Base-by-base conservation (phyloP, 2,888 invertebrate genomes). In the Oithona nana region DNA sequence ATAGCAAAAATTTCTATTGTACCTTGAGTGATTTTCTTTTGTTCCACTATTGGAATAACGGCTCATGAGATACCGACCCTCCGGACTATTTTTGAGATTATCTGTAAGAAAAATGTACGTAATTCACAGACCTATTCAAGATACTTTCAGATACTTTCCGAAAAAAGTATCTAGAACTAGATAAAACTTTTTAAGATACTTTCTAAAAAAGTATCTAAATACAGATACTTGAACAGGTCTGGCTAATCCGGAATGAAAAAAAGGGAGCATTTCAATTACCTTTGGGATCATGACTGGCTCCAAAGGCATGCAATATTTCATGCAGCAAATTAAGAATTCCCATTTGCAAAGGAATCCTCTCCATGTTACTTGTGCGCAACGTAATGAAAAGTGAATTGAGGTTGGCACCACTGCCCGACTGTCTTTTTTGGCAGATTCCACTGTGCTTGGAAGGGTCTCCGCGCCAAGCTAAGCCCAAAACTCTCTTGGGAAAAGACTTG, bases 321-420 rank as follows among this genome's bases (percentile, higher is more conserved):
- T 52, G 54, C 1, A 20, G 2, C 26, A 52, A 52, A 22, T 52
- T 52, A 2, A 52, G 26, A 52, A 52, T 52, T 3, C 24, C 26
- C 54, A 52, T 52, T 52, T 24, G 16, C 22, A 52, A 24, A 20
- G 22, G 22, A 13, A 52, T 24, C 24, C 6, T 3, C 1, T 52
- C 26, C 24, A 26, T 20, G 24, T 1, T 26, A 20, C 24, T 24
- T 22, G 3, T 52, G 1, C 54, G n/a, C 2, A 20, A 1, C 13
- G 54, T 52, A 24, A 52, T 52, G 26, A 52, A 52, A 26, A 52
- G 54, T 22, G 54, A 24, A 24, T 52, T 52, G 54, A 52, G 26
- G 6, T 26, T 52, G 8, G 16, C 39, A 39, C 16, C 39, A 11
- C 8, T 11, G 6, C 39, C 39, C 8, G 16, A 16, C 39, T 39